Percentiles rank a stretch among this genome's conserved stretches.
These are phyloP conservation scores for Percopsis omiscomaycus DNA, from an alignment of 2,797 vertebrate species.

Conservation along the genomic window DNA sequence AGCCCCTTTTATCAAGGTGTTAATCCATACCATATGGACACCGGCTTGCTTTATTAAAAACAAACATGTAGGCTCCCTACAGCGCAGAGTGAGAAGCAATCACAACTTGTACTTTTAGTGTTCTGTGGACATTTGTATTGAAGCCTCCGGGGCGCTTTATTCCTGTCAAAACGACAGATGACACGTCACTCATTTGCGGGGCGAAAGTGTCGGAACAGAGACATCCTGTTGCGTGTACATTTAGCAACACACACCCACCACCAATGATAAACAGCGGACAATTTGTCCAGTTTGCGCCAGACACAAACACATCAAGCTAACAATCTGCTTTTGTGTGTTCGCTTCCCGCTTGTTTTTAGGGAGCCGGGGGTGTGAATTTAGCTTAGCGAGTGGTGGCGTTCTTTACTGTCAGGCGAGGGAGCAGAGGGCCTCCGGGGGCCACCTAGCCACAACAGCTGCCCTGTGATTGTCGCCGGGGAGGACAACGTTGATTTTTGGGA, in stretches of 20 bases:
- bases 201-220: constrained; percentile 14
- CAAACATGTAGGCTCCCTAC: constrained; percentile 9
- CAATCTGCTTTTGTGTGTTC: constrained; percentile 50
- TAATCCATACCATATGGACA: constrained; percentile 39
- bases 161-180: neutral
- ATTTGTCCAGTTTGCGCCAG: constrained; percentile 52
- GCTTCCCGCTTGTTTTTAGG: constrained; percentile 61
- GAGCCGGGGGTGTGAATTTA: constrained; percentile 55
- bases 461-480: constrained; percentile 75
- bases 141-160: neutral
- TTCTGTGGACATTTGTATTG: constrained; percentile 5
- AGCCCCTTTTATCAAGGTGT: constrained; percentile 47
- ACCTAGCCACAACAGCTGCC: constrained; percentile 80
- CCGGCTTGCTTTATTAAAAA: constrained; percentile 22
- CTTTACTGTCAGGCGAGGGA: constrained; percentile 49
- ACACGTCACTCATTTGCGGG: constrained; percentile 7
- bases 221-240: constrained; percentile 62
- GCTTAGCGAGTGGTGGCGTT: constrained; percentile 35
- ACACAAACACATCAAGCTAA: constrained; percentile 45
- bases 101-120: neutral
- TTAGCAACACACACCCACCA: constrained; percentile 40
- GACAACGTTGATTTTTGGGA: constrained; percentile 80
- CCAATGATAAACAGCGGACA: constrained; percentile 44
- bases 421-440: constrained; percentile 62
- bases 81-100: constrained; percentile 17